These are phyloP conservation scores for Mormyrus lacerda DNA, from an alignment of 2,113 vertebrate genomes.

Conservation along the genomic window DNA sequence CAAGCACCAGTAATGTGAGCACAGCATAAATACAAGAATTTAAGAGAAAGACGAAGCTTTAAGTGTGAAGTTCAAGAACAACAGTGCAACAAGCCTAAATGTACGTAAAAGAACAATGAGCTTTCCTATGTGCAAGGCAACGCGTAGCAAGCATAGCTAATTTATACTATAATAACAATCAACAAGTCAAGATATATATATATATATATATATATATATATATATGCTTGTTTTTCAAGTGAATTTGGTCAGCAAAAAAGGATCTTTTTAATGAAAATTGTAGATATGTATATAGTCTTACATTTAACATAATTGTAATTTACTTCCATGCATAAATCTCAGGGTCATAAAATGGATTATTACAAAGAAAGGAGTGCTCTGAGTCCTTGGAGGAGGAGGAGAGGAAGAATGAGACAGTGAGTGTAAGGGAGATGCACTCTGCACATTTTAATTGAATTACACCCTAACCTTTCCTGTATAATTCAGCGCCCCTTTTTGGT, in stretches of 20 bases:
- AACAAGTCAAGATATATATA: neutral
- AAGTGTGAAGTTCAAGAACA: neutral
- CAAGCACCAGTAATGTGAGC: neutral
- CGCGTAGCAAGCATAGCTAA: neutral
- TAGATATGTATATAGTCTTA: constrained; percentile 25
- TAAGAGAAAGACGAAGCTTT: neutral
- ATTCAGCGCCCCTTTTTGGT: constrained; percentile 69
- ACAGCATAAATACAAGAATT: neutral
- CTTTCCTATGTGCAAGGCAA: neutral
- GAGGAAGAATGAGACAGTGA: neutral
- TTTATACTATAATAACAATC: neutral
- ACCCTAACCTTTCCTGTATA: constrained; percentile 72
- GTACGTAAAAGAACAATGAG: neutral
- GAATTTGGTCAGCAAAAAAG: neutral
- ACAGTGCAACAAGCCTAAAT: neutral
- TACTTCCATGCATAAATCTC: constrained; percentile 27
- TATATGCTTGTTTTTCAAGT: neutral
- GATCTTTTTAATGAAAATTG: constrained; percentile 18
- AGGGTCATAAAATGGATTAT: constrained; percentile 31
- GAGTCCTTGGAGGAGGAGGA: neutral
- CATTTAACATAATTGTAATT: constrained; percentile 31
- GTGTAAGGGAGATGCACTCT: constrained; percentile 37
- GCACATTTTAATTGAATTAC: constrained; percentile 75
- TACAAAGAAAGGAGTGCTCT: constrained; percentile 12
- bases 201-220: neutral